Conservation (phyloP, 2,113 vertebrate species). For the Cervus canadensis region DNA sequence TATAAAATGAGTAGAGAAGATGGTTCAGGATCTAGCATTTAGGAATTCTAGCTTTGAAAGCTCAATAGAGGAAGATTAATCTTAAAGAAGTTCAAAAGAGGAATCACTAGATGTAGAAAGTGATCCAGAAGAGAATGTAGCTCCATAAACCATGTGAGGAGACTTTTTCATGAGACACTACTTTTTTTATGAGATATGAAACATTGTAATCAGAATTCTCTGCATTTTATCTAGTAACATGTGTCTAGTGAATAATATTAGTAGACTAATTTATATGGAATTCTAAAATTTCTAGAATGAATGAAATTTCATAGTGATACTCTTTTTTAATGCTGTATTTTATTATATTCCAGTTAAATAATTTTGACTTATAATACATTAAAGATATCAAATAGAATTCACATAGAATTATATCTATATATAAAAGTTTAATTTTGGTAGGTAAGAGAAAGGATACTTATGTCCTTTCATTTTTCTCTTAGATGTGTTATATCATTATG, state of each 20-base stretch:
- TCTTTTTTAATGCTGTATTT: not conserved
- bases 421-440: not conserved
- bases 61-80: not conserved
- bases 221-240: not conserved
- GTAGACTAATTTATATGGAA: not conserved
- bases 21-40: not conserved
- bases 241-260: not conserved
- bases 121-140: not conserved
- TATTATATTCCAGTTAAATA: not conserved
- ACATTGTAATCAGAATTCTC: not conserved
- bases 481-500: not conserved
- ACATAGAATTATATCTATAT: not conserved
- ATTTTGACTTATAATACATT: not conserved
- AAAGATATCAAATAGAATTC: not conserved
- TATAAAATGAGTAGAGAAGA: not conserved
- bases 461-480: not conserved
- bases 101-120: not conserved
- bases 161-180: not conserved
- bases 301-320: not conserved
- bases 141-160: not conserved
- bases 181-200: not conserved
- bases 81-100: not conserved
- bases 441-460: not conserved
- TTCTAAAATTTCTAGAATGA: not conserved
- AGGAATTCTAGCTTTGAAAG: not conserved